Evolutionary conservation across 2,797 vertebrate species (phyloP), one percentile per base, ranked within the genome.

Genomic region (Enteromius viviparus): DNA sequence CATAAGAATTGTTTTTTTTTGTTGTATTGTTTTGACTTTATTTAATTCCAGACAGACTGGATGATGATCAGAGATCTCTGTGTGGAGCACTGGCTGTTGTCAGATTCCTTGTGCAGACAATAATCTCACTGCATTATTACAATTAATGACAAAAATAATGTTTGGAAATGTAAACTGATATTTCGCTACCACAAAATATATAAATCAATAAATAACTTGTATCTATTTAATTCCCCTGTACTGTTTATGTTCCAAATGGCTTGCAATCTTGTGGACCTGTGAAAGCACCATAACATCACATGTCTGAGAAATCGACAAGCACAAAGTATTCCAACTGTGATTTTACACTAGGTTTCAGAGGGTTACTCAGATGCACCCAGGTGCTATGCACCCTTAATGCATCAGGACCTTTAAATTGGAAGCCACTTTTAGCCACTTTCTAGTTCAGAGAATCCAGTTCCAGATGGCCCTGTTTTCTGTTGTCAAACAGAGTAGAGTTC

Each of bases 401-500:
- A 64, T 26, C 21, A 60, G 34, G 12, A 9, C 51, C 47, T 71
- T 49, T 45, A 47, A 72, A 66, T 32, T 6, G 3, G 42, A 40
- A 76, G 53, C 65, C 78, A 81, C 37, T 78, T 77, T 32, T 69
- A 80, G 78, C 45, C 2, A 15, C 37, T 70, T 29, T 72, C 17
- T 62, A 42, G 45, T 75, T 78, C 19, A 58, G 26, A 29, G 9
- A 64, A 42, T 78, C 40, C 6, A 75, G 58, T 70, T 80, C 23
- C 80, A 42, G 65, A 58, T 65, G 15, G 49, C 37, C 42, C 17
- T 45, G 40, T 32, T 71, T 77, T 80, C 58, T 76, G 42, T 32
- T 78, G 69, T 65, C 40, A 82, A 74, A 76, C 10, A 68, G 12
- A 78, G 68, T 15, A 53, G 47, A 76, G 62, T 55, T 84, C 47